phyloP scores from a whole-genome alignment of 2,113 vertebrate species.

The Alectura lathami region DNA sequence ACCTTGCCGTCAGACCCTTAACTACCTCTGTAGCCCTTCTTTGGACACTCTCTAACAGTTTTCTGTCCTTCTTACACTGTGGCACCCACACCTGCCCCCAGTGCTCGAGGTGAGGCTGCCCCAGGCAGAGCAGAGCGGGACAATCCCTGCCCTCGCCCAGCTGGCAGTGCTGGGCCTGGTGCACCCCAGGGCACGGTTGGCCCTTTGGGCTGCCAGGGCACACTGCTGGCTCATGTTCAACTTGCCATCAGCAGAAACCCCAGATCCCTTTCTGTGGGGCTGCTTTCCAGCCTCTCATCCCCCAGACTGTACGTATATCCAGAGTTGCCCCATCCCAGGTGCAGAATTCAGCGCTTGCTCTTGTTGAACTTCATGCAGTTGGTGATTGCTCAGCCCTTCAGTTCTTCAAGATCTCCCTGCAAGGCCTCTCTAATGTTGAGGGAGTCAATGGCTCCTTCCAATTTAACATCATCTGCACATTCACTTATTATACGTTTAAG shows the following conservation, averaged over 20 bases:
- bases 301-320: neutral
- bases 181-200: neutral
- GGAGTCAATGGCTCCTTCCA: neutral
- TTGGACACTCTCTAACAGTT: neutral
- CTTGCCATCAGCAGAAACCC: neutral
- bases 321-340: neutral
- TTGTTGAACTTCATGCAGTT: neutral
- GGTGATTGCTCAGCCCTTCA: neutral
- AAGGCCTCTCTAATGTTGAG: neutral
- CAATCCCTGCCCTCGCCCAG: neutral
- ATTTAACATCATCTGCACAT: neutral
- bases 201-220: neutral
- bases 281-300: neutral
- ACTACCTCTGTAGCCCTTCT: neutral
- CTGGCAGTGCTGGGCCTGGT: neutral
- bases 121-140: neutral
- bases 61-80: neutral
- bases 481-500: neutral
- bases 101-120: neutral
- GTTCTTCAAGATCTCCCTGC: neutral
- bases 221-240: neutral
- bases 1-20: neutral
- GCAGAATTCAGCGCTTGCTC: neutral
- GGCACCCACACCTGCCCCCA: too few relatives aligned
- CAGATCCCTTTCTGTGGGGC: neutral